Evolutionary conservation across 2,888 invertebrate genomes (phyloP), one percentile per base, ranked within the genome.

Genomic region (Octodonta nipae): DNA sequence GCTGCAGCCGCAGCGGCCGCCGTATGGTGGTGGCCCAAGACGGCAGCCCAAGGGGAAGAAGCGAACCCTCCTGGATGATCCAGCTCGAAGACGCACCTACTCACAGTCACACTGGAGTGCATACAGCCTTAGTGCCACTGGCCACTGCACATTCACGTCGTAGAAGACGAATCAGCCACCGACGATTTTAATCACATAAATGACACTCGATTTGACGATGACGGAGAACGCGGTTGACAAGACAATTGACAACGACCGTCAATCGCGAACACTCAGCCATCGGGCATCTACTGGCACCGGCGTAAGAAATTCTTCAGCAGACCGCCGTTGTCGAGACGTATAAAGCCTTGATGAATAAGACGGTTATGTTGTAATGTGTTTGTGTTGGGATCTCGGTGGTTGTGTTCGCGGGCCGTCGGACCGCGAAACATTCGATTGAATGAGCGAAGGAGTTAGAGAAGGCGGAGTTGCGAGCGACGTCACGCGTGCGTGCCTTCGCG

Each of bases 1-100:
- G 60, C 60, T 31, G 61, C 61, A 14, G 60, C 60, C 24, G 58
- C 60, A 37, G 61, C 60, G 34, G 61, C 60, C 47, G 58, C 54
- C 44, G 58, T 56, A 43, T 67, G 66, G 60, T 75, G 73, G 56
- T 78, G 72, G 59, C 77, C 65, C 70, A 81, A 70, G 55, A 77
- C 80, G 35, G 64, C 64, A 51, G 80, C 80, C 80, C 80, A 81
- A 51, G 81, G 81, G 61, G 81, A 81, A 54, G 77, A 70, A 40
- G 78, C 79, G 43, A 61, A 62, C 57, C 71, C 70, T 55, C 78
- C 74, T 49, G 79, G 78, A 64, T 84, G 84, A 71, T 84, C 84
- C 81, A 84, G 60, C 53, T 60, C 63, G 58, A 60, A 47, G 50
- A 48, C 39, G 37, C 40, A 37, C 47, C 47, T 43, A 45, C 44